phyloP scores from a whole-genome alignment of 2,797 vertebrate genomes.

The Percopsis omiscomaycus region DNA sequence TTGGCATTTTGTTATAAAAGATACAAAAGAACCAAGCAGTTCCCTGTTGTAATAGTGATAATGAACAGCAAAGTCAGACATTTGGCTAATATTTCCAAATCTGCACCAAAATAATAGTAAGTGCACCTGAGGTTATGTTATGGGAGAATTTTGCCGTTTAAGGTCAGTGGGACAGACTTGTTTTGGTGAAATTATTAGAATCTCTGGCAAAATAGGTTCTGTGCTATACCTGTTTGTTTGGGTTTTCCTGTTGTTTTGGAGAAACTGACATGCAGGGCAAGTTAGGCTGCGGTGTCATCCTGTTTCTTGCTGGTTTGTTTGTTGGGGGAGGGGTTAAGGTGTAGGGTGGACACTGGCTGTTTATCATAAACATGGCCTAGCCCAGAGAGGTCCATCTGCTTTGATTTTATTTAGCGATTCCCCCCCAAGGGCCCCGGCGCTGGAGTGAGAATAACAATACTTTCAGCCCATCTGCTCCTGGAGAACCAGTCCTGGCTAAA shows the following conservation, averaged over 20 bases:
- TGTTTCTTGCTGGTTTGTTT: constrained; percentile 29
- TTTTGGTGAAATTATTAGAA: constrained; percentile 37
- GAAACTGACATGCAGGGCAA: constrained; percentile 26
- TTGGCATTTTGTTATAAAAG: constrained; percentile 36
- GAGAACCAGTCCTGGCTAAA: constrained; percentile 89
- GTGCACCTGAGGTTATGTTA: constrained; percentile 48
- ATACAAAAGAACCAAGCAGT: constrained; percentile 67
- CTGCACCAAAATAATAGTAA: constrained; percentile 44
- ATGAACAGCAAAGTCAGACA: constrained; percentile 50
- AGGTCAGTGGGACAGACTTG: constrained; percentile 42
- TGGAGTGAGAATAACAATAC: constrained; percentile 95
- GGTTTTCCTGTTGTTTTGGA: constrained; percentile 53
- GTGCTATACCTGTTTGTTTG: constrained; percentile 54
- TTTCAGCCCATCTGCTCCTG: constrained; percentile 93
- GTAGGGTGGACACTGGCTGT: constrained; percentile 77
- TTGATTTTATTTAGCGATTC: constrained; percentile 95
- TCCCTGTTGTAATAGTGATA: constrained; percentile 45
- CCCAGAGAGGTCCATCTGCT: constrained; percentile 93
- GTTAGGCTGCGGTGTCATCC: constrained; percentile 50
- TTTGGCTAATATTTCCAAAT: constrained; percentile 36
- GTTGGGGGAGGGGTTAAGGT: constrained; percentile 61
- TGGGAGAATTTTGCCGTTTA: constrained; percentile 63
- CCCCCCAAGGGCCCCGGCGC: constrained; percentile 86
- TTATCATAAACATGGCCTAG: constrained; percentile 89
- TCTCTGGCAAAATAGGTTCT: constrained; percentile 4